A percentile compares a stretch with the other conserved stretches of the same genome.
Conservation (phyloP, 2,888 invertebrate species). For the Balanococcus diminutus region DNA sequence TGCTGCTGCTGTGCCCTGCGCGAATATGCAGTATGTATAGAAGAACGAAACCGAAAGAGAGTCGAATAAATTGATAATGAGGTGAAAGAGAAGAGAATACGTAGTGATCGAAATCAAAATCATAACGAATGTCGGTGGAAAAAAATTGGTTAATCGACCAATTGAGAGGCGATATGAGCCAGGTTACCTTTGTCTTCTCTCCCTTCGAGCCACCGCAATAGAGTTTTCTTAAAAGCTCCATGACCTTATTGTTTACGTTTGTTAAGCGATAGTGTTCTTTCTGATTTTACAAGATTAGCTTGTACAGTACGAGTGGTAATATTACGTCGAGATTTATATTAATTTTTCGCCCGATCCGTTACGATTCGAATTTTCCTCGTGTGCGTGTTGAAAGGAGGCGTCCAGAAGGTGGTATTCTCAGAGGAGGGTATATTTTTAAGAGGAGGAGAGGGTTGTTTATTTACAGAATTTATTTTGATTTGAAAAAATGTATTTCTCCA, state of each 20-base stretch:
- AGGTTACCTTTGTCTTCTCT: conserved; percentile 8
- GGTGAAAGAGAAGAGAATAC: not conserved
- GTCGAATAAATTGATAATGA: not conserved
- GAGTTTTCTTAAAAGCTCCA: not conserved
- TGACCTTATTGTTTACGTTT: conserved; percentile 33
- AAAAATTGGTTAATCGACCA: not conserved
- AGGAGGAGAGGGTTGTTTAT: no score
- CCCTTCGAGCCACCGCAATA: not conserved
- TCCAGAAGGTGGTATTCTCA: not conserved
- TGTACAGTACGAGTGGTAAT: no score
- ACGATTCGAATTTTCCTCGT: not conserved
- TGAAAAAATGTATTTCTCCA: no score
- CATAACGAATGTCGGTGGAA: not conserved
- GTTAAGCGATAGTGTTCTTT: not conserved
- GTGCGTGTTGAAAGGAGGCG: not conserved
- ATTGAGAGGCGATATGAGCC: not conserved
- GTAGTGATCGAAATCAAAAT: not conserved
- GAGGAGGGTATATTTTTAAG: no score
- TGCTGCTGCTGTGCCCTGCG: not conserved
- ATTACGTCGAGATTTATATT: not conserved
- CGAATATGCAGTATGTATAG: not conserved
- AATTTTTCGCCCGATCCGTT: not conserved
- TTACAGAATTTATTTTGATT: no score
- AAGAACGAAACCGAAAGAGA: not conserved
- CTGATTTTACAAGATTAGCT: not conserved